Evolutionary conservation across 2,113 vertebrate genomes (phyloP), one percentile per base, ranked within the genome.

Genomic region (Gymnarchus niloticus): DNA sequence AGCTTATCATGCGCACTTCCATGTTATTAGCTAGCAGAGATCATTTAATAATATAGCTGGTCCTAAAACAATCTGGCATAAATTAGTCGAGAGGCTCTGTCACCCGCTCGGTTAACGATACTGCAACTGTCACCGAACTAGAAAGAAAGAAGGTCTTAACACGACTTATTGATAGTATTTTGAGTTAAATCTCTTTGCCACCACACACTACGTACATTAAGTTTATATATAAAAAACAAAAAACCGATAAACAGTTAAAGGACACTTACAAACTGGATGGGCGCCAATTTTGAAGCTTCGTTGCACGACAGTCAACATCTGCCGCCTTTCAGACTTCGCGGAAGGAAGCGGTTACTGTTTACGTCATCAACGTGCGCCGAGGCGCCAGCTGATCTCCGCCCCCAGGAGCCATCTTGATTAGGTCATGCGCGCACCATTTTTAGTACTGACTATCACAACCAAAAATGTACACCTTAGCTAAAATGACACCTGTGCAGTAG

Each of bases 311-410:
- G 33, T 73, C 6, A 73, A 73, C 65, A 19, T n/a, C 14, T 0
- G 23, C 44, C 6, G 17, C 23, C 12, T 56, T 85, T 73, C 28
- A 49, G 61, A 84, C 46, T 76, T 85, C 65, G 84, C 84, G 65
- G 61, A 85, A 52, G 65, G 51, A 85, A 85, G 1, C n/a, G 2
- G 84, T 1, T 3, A 73, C 12, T 44, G 51, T 9, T 6, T 12
- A 76, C 56, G 85, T 86, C 85, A 86, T 86, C 78, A 86, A 61
- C 14, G 41, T 17, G 65, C 65, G 10, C 65, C 65, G 33, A 41
- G 19, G 14, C 14, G 41, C 33, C 5, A 73, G 1, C 65, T 33
- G 14, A 10, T 3, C 10, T 41, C 33, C 65, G 4, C 1, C 28
- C 37, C 12, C 37, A 33, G 28, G 28, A 12, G 33, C 65, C 65